Percentiles rank a stretch among this genome's conserved stretches.
These are phyloP conservation scores for Ctenodactylus gundi DNA, from an alignment of 2,113 vertebrate species.

Conservation along the genomic window DNA sequence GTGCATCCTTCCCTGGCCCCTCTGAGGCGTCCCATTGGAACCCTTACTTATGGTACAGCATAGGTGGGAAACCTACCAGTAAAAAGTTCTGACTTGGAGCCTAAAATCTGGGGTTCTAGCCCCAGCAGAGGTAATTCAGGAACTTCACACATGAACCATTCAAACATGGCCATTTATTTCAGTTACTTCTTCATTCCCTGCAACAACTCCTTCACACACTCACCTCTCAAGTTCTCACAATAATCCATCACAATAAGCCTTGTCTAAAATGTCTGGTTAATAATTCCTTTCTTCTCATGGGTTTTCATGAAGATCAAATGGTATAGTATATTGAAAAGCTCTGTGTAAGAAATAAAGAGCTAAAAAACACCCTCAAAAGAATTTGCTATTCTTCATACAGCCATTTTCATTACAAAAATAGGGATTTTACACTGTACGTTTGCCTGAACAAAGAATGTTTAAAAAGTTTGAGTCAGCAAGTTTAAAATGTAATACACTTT, in stretches of 20 bases:
- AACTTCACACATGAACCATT: constrained; percentile 12
- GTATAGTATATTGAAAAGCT: constrained; percentile 2
- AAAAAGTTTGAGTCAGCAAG: constrained; percentile 69
- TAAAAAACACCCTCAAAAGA: not conserved
- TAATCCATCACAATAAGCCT: not conserved
- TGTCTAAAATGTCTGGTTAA: not conserved
- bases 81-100: not conserved
- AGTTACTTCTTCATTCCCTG: no score
- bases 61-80: not conserved
- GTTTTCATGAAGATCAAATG: constrained; percentile 35
- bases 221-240: no score
- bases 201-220: no score
- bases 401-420: constrained; percentile 49
- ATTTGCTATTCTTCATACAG: not conserved
- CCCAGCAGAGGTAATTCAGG: constrained; percentile 16
- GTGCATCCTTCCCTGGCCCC: no score
- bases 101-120: constrained; percentile 3
- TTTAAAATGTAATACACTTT: constrained; percentile 68
- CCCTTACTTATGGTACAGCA: not conserved
- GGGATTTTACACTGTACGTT: constrained; percentile 13
- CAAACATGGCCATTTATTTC: no score
- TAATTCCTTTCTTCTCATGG: not conserved
- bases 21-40: no score
- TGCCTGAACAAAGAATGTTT: constrained; percentile 55
- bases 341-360: not conserved